These are phyloP conservation scores for Anguilla megastoma DNA, from an alignment of 2,797 vertebrate species.

Conservation along the genomic window DNA sequence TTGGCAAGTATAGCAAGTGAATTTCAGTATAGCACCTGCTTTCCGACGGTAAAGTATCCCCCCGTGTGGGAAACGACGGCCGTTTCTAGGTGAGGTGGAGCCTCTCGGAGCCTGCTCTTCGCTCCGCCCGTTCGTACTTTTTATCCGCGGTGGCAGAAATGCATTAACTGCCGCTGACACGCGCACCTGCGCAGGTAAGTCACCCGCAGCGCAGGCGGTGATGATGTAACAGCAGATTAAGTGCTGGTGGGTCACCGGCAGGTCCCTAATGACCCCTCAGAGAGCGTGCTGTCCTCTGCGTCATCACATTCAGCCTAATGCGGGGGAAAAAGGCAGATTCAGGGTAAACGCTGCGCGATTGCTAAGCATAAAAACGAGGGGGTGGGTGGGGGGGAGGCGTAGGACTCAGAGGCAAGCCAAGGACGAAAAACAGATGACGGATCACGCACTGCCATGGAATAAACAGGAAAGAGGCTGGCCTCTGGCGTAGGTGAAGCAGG, in stretches of 20 bases:
- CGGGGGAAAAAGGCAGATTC: neutral
- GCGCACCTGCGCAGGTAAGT: neutral
- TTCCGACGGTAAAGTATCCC: too few relatives aligned
- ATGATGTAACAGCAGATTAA: conserved; percentile 10
- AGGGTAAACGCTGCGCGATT: conserved; percentile 12
- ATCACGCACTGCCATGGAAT: neutral
- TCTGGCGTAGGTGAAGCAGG: too few relatives aligned
- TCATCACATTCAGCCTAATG: conserved; percentile 27
- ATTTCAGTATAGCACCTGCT: too few relatives aligned
- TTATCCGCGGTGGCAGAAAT: neutral
- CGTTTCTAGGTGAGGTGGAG: neutral
- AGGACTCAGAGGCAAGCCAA: neutral
- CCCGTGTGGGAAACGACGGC: neutral
- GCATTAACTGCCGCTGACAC: neutral
- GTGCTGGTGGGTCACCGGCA: neutral
- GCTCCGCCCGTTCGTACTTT: neutral
- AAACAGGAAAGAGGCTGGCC: neutral
- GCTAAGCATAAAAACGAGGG: neutral
- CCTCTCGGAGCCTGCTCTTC: neutral
- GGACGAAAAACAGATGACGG: neutral
- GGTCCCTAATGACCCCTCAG: conserved; percentile 28
- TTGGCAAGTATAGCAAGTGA: too few relatives aligned
- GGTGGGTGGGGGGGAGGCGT: too few relatives aligned
- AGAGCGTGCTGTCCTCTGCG: conserved; percentile 23
- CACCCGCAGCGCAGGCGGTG: neutral